Evolutionary conservation across 2,797 vertebrate genomes (phyloP), one percentile per base, ranked within the genome.

Genomic region (Atherinosoma microstoma): DNA sequence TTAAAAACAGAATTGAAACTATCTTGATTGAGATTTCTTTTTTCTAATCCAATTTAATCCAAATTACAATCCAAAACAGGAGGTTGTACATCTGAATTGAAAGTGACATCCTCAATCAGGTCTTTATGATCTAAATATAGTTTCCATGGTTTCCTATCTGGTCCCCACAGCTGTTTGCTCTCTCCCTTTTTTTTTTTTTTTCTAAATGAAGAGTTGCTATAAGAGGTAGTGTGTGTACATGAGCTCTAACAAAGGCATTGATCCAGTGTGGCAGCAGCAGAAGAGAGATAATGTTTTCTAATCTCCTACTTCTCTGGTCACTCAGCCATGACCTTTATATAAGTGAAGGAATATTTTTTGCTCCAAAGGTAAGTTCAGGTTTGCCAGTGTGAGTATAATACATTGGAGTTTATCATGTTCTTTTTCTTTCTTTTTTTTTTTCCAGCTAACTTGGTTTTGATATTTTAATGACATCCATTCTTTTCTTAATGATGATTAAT

Each of bases 101-200:
- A 76, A 49, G 51, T 68, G 38, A 64, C 35, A 6, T 86, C 42
- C 62, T 16, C 65, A 42, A 22, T 59, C 45, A 67, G 57, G 59
- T 45, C 64, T 87, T 79, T 59, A 72, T 42, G 70, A 71, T 86
- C 87, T 91, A 87, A 91, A 91, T 80, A 92, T 90, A 91, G 87
- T 59, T 70, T 73, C 70, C 45, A 74, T 62, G 68, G 34, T 49
- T 63, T 82, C 70, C 77, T 90, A 92, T 93, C 93, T 90, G 76
- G 75, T 85, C 70, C 90, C 86, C 79, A 86, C 92, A 93, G 90
- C 87, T 87, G 87, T 81, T 80, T 87, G 84, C 75, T 56, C 73
- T 58, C 75, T 67, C 27, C 13, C 27, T 59, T 59, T 59, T 59
- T 67, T 73, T 67, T 73, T 67, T 67, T 80, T 87, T 86, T 89